phyloP scores from a whole-genome alignment of 30 jellyfish, hydroid and myxozoan species.

The Haliclystus octoradiatus region DNA sequence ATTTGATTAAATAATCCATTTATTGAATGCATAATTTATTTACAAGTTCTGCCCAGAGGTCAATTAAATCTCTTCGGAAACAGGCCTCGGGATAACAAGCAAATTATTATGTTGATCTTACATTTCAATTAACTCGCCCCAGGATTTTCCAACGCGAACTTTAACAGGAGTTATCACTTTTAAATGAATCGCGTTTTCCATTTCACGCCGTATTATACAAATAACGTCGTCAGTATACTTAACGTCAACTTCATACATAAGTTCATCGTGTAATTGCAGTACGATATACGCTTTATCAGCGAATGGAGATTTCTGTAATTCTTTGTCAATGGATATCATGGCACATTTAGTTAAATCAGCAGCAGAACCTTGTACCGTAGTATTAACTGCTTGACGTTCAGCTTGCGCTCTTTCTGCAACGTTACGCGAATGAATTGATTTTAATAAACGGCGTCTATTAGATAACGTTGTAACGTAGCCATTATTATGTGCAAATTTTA shows the following conservation, averaged over 20 bases:
- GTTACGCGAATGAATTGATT: constrained; percentile 50
- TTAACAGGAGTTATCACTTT: constrained; percentile 82
- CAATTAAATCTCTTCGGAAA: too few species aligned
- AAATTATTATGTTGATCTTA: background rate
- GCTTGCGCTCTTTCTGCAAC: constrained; percentile 75
- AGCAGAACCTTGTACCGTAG: constrained; percentile 93
- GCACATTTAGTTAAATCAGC: constrained; percentile 88
- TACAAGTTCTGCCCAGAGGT: too few species aligned
- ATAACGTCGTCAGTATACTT: constrained; percentile 20
- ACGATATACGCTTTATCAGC: constrained; percentile 46
- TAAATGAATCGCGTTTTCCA: constrained; percentile 82
- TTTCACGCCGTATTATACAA: constrained; percentile 41
- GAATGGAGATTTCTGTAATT: background rate
- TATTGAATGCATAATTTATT: too few species aligned
- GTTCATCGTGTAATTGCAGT: constrained; percentile 90
- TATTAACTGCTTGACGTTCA: constrained; percentile 92
- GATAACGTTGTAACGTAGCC: constrained; percentile 65
- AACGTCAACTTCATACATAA: constrained; percentile 58
- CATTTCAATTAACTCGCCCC: constrained; percentile 79
- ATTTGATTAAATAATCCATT: background rate
- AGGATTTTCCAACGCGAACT: constrained; percentile 55
- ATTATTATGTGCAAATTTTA: constrained; percentile 37
- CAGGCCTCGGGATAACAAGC: too few species aligned
- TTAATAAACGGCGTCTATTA: constrained; percentile 64
- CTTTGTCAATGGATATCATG: constrained; percentile 43